Evolutionary conservation across 2,113 vertebrate species (phyloP), one percentile per base, ranked within the genome.

Genomic region (Percopsis transmontana): DNA sequence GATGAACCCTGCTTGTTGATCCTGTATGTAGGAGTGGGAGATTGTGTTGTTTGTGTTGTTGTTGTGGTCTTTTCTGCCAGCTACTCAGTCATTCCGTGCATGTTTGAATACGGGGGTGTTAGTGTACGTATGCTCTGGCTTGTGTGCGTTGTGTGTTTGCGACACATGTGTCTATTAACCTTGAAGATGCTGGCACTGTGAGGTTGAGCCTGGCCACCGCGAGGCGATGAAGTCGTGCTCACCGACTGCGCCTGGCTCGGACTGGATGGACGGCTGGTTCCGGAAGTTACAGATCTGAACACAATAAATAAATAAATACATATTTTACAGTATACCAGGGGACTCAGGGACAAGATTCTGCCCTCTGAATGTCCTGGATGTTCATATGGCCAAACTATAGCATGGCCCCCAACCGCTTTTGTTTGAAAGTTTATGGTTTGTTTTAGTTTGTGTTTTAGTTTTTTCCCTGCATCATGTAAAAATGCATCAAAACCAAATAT

Each of bases 111-210:
- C 14, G 44, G 14, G 13, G 3, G 44, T 47, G 44, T 47, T 5
- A 14, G 44, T 47, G 44, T 16, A 1, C n/a, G 14, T 42, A 14
- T n/a, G 27, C 27, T 33, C 5, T 6, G 27, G 27, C n/a, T n/a
- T n/a, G n/a, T n/a, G n/a, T n/a, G n/a, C n/a, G n/a, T n/a, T 51
- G 14, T 51, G 48, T 51, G 48, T 51, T 4, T 51, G 48, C 18
- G 41, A 12, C 13, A 5, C 20, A 12, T 63, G 50, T 66, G 24
- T 52, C 45, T 27, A 77, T 48, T 66, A 52, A 92, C 92, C 90
- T 93, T 92, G 72, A 86, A 90, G 81, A 91, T 87, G 73, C 82
- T 76, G 79, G 78, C 48, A 20, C 72, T 76, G 51, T 87, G 88
- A 0, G 88, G 84, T 66, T 84, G 60, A 58, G 81, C 72, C 20